A percentile compares a stretch with the other conserved stretches of the same genome.
Conservation (phyloP, 2,797 vertebrate species). For the Eremophila alpestris region DNA sequence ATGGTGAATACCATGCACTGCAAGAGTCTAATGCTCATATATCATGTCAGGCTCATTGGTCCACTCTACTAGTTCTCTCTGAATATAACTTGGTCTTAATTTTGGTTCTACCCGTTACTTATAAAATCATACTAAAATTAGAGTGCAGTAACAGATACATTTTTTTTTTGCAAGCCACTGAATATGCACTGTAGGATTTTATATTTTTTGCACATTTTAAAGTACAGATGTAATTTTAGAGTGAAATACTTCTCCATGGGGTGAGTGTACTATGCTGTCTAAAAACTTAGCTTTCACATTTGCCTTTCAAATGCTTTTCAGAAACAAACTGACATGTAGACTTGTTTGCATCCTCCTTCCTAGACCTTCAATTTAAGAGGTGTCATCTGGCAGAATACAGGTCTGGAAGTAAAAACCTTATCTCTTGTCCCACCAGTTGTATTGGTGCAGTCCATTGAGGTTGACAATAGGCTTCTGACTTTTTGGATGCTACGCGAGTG, state of each 20-base stretch:
- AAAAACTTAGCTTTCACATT: neutral
- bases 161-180: neutral
- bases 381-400: neutral
- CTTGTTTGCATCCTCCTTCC: neutral
- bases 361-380: neutral
- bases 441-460: neutral
- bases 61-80: neutral
- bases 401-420: neutral
- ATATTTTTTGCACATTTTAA: conserved; percentile 20
- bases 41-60: neutral
- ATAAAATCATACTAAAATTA: conserved; percentile 6
- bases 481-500: neutral
- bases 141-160: neutral
- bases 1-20: neutral
- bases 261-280: neutral
- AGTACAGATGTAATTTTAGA: conserved; percentile 38
- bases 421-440: neutral
- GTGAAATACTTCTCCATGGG: neutral
- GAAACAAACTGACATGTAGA: neutral
- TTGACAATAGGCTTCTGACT: neutral
- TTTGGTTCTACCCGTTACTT: neutral
- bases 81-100: neutral
- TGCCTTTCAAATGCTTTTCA: neutral
- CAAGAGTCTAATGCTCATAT: neutral
- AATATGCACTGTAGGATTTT: conserved; percentile 1